phyloP scores from a whole-genome alignment of 2,797 vertebrate genomes.

The Gorsachius magnificus region DNA sequence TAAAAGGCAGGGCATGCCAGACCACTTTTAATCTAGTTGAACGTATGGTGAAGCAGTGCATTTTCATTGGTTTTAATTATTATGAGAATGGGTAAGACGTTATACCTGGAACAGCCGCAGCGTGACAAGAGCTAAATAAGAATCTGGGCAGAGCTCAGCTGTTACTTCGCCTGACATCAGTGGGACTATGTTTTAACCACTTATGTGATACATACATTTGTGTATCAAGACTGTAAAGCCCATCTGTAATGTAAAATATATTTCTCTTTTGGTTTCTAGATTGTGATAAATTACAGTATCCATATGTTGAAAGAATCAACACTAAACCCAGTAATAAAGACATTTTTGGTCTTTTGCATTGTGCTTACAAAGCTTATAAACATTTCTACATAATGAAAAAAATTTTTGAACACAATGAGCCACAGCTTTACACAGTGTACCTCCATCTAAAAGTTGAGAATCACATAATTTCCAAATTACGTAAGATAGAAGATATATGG shows the following conservation, averaged over 20 bases:
- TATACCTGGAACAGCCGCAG: background rate
- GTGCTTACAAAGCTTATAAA: background rate
- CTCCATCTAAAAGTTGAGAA: background rate
- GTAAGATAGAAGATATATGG: background rate
- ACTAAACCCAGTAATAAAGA: background rate
- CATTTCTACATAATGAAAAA: background rate
- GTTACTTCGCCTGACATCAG: background rate
- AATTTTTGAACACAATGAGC: background rate
- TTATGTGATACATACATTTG: background rate
- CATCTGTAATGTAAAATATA: background rate
- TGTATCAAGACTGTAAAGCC: background rate
- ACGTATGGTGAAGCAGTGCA: background rate
- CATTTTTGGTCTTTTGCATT: accelerated
- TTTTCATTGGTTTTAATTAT: background rate
- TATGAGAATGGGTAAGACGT: background rate
- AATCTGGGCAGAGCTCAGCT: background rate
- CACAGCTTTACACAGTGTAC: no score
- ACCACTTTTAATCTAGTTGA: background rate
- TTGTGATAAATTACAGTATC: background rate
- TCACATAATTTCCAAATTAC: background rate
- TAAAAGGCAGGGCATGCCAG: background rate
- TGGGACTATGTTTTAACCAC: background rate
- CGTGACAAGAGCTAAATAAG: background rate
- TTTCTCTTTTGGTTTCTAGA: background rate
- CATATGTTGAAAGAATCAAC: background rate